phyloP scores from a whole-genome alignment of 2,797 vertebrate genomes.

The Knipowitschia caucasica region DNA sequence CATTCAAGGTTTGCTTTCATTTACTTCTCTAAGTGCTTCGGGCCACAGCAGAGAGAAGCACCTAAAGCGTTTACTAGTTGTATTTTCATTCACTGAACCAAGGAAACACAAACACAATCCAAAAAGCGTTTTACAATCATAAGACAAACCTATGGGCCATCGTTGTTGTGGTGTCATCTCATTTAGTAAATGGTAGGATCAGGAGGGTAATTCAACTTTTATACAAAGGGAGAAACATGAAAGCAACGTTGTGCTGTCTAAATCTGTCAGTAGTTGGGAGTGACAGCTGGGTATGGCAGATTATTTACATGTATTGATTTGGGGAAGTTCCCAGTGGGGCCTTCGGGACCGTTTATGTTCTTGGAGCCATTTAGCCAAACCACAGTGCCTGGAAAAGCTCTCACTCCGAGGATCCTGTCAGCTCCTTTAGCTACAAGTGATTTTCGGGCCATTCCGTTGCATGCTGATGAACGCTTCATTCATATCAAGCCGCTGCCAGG shows the following conservation, averaged over 20 bases:
- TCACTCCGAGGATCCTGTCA: constrained; percentile 8
- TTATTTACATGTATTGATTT: constrained; percentile 28
- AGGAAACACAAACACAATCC: no score
- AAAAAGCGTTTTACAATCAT: no score
- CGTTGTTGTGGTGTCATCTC: no score
- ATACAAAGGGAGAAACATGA: not conserved
- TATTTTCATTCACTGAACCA: no score
- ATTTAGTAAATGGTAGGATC: no score
- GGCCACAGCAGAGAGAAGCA: no score
- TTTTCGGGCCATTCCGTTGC: constrained; percentile 18
- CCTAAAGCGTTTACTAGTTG: no score
- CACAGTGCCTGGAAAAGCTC: constrained; percentile 17
- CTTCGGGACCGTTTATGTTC: constrained; percentile 23
- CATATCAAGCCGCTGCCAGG: constrained; percentile 16
- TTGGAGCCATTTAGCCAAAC: constrained; percentile 26
- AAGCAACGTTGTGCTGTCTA: not conserved
- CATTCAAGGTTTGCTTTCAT: no score
- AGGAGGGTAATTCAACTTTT: no score
- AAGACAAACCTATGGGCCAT: no score
- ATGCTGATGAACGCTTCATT: constrained; percentile 28
- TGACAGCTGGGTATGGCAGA: constrained; percentile 3
- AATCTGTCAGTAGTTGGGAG: constrained; percentile 6
- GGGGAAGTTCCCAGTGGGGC: constrained; percentile 14
- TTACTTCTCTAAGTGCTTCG: no score
- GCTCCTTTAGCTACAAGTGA: constrained; percentile 8